Evolutionary conservation across 2,113 vertebrate species (phyloP).

Genomic region (Actenoides lindsayi): DNA sequence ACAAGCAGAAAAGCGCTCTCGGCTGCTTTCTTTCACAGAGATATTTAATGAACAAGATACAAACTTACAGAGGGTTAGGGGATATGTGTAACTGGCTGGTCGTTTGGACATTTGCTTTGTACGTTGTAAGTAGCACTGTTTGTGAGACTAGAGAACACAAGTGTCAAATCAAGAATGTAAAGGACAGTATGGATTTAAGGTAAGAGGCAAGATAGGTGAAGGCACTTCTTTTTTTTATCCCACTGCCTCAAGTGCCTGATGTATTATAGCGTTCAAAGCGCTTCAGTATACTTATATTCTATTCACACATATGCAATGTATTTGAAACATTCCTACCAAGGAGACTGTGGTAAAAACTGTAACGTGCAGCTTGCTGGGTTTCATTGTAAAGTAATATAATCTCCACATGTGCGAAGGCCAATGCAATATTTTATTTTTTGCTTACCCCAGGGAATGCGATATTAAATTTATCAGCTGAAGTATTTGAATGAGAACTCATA

Average conservation of each 20-base stretch:
- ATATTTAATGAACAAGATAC: neutral
- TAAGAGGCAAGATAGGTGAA: neutral
- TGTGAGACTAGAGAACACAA: neutral
- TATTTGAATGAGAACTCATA: conserved; percentile 68
- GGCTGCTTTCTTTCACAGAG: neutral
- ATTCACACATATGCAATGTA: conserved; percentile 65
- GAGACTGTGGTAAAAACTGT: conserved; percentile 71
- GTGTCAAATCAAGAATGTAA: neutral
- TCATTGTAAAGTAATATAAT: conserved; percentile 70
- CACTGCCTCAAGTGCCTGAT: neutral
- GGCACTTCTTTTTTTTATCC: neutral
- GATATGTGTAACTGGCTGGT: neutral
- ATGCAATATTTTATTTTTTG: conserved; percentile 67
- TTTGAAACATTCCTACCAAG: conserved; percentile 71
- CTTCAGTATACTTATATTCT: conserved; percentile 45
- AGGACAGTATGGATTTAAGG: neutral
- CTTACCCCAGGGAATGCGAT: conserved; percentile 57
- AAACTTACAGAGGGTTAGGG: neutral
- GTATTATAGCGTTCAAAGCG: conserved; percentile 55
- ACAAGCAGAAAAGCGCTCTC: neutral
- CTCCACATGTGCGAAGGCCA: conserved; percentile 61
- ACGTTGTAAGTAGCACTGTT: accelerated
- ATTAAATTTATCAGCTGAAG: conserved; percentile 73
- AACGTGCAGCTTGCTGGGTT: conserved; percentile 64
- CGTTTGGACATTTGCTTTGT: neutral